Evolutionary conservation across 35 echinoderm and acorn worm genomes (phyloP).

Genomic region (Lytechinus variegatus): DNA sequence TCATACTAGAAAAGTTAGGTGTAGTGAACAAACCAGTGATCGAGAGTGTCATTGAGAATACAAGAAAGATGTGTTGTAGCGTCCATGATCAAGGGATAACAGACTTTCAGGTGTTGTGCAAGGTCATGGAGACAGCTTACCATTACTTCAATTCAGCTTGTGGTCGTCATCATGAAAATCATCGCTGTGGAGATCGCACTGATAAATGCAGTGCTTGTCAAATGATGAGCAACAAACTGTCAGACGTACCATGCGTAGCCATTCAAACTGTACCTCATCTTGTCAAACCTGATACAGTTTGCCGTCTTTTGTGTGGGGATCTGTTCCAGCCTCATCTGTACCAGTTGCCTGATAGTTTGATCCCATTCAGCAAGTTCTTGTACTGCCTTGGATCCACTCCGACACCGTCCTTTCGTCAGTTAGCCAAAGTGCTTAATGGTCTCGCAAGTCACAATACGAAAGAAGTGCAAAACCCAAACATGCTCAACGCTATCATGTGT

Average conservation of each 20-base stretch:
- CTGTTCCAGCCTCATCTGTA: constrained; percentile 3
- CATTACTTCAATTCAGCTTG: not conserved
- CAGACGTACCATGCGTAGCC: not conserved
- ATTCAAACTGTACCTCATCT: not conserved
- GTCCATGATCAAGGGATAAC: not conserved
- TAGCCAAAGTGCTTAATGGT: constrained; percentile 15
- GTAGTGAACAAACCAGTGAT: not conserved
- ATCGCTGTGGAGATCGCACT: not conserved
- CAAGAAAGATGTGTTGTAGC: not conserved
- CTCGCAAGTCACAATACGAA: not conserved
- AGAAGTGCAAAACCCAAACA: not conserved
- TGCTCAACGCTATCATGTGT: not conserved
- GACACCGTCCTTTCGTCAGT: constrained; percentile 9
- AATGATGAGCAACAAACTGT: not conserved
- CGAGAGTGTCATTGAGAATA: not conserved
- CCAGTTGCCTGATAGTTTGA: not conserved
- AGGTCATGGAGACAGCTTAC: not conserved
- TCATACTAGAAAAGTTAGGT: not conserved
- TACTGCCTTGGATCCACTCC: not conserved
- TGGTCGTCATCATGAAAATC: not conserved
- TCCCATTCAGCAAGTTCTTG: not conserved
- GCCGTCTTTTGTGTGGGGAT: not conserved
- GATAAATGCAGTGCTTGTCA: not conserved
- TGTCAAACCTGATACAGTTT: not conserved
- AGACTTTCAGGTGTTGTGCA: not conserved